Base-by-base conservation (phyloP, 2,797 vertebrate species). In the Thaleichthys pacificus region DNA sequence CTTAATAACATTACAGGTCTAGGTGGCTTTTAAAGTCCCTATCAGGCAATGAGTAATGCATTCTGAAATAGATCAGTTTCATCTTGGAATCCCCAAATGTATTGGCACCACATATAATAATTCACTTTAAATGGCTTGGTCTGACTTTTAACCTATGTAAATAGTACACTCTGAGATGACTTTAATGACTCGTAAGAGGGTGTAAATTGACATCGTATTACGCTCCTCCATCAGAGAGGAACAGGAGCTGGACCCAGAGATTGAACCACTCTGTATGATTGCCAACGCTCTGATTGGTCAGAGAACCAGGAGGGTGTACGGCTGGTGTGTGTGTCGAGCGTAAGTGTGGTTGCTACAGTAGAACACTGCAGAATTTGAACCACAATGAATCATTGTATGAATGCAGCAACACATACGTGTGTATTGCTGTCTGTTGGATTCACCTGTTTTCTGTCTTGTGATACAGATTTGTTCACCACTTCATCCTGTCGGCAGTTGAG, bases 101-200 rank as follows among this genome's bases (percentile, higher is more conserved):
- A 94, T 91, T 86, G 89, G 92, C 88, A 84, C 90, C 86, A 90
- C 91, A 89, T 86, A 89, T 96, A 95, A 96, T 95, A 94, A 94
- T 93, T 93, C 91, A 91, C 91, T 93, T 93, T 92, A 93, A 95
- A 93, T 91, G 86, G 91, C 90, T 81, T 83, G 92, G 94, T 93
- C 93, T 92, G 93, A 91, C 92, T 87, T 91, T 93, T 95, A 95
- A 94, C 86, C 94, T 95, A 95, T 95, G 93, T 94, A 96, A 96
- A 96, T 95, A 93, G 91, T 92, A 91, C 88, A 90, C 90, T 84
- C 88, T 85, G 89, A 92, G 93, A 95, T 93, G 92, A 92, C 91
- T 92, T 88, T 94, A 94, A 95, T 94, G 91, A 78, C 88, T 87
- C 66, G 74, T 74, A 81, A 80, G 71, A 77, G 78, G 80, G 86